Base-by-base conservation (phyloP, 2,113 vertebrate genomes). In the Corythoichthys haematopterus region DNA sequence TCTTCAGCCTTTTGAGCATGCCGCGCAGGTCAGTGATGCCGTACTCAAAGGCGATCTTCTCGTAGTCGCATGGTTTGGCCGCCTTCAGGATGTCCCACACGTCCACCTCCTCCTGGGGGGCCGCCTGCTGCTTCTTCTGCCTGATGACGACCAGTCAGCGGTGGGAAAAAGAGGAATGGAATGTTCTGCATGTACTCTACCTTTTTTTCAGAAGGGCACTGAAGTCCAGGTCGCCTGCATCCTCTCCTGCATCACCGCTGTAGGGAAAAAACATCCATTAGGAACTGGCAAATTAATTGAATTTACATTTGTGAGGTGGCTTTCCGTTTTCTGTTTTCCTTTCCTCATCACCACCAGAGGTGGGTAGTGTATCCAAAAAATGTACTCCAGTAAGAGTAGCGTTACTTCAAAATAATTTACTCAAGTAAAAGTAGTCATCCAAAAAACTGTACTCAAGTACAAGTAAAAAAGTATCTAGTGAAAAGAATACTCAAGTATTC, bases 11-110 rank as follows among this genome's bases (percentile, higher is more conserved):
- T 68, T 91, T 93, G 38, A 97, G 88, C 95, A 98, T 91, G 74
- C 95, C 95, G 0, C 94, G 89, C 40, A 98, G 93, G 88, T 98
- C 96, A 0, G 96, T 98, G 86, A 96, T 94, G 71, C 96, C 96
- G 0, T 97, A 95, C 84, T 98, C 83, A 58, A 98, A 96, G 72
- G 95, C 94, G 0, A 98, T 97, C 74, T 89, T 93, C 91, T 98
- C 96, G 0, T 93, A 97, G 81, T 98, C 96, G 2, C 95, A 95
- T 64, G 95, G 94, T 81, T 94, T 95, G 0, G 95, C 95, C 0
- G 73, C 88, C 82, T 96, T 94, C 64, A 98, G 76, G 81, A 97
- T 93, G 10, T 94, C 93, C 81, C 95, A 93, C 15, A 96, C 94
- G 0, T 96, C 94, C 51, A 91, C 89, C 0, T 95, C 90, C 0